Percentiles rank a stretch among this genome's conserved stretches.
Evolutionary conservation across 2,113 vertebrate species (phyloP).

Genomic region (Enhydra lutris): DNA sequence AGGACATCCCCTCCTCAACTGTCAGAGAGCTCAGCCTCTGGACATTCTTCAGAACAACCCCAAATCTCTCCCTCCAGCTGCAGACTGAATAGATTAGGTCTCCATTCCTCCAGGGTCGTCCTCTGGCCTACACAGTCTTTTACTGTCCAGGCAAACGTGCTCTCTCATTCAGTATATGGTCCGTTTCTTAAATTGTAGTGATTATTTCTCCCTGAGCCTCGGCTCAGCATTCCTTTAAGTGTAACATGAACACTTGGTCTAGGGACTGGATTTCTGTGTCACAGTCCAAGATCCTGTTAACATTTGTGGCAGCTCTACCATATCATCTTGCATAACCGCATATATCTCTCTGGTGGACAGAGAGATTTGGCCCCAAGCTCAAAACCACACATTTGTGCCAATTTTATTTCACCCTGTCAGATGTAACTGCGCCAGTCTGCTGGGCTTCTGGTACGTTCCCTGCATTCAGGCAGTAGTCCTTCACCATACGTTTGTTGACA

Average conservation of each 20-base stretch:
- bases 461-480: background rate
- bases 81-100: fast-evolving
- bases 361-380: background rate
- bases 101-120: no score
- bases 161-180: background rate
- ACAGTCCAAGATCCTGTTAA: background rate
- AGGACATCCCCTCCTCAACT: background rate
- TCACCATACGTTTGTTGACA: background rate
- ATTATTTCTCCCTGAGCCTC: background rate
- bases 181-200: background rate
- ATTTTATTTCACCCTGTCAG: background rate
- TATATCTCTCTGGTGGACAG: background rate
- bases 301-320: background rate
- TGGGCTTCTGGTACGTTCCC: background rate
- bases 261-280: background rate
- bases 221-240: background rate
- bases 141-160: background rate
- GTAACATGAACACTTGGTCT: background rate
- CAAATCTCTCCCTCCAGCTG: fast-evolving
- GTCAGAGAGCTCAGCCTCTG: background rate
- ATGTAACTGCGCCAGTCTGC: no score
- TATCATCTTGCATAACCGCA: background rate
- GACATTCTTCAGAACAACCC: background rate
- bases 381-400: background rate
- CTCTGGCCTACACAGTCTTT: background rate